phyloP scores from a whole-genome alignment of 2,113 vertebrate genomes.

The Poecilia latipinna region DNA sequence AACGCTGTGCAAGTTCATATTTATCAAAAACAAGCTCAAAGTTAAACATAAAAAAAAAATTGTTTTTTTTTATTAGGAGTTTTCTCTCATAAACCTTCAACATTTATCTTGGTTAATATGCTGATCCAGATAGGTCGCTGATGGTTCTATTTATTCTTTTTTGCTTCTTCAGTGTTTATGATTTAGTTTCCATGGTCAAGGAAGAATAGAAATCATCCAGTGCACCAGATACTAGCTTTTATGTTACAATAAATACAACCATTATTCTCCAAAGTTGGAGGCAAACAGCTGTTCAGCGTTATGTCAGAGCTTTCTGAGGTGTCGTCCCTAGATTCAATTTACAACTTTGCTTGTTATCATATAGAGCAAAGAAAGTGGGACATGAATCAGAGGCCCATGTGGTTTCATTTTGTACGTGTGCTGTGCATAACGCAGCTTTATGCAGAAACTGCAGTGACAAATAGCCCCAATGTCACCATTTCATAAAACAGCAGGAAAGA shows the following conservation, averaged over 20 bases:
- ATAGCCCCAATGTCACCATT: too few species aligned
- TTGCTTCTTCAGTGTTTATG: not conserved
- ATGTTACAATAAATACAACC: not conserved
- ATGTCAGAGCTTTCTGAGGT: not conserved
- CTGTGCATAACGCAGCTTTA: too few species aligned
- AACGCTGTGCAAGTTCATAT: not conserved
- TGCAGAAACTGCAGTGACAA: too few species aligned
- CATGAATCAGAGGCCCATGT: too few species aligned
- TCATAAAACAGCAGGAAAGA: too few species aligned
- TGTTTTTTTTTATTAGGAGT: not conserved
- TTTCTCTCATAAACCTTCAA: too few species aligned
- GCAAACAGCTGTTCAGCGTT: not conserved
- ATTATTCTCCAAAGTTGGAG: not conserved
- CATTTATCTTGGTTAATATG: not conserved
- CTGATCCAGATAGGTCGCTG: constrained; percentile 45
- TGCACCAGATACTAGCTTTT: not conserved
- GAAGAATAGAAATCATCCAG: not conserved
- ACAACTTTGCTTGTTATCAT: not conserved
- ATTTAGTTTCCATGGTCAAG: not conserved
- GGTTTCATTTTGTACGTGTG: too few species aligned
- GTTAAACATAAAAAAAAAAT: too few species aligned
- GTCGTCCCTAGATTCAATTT: too few species aligned
- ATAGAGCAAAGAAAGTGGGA: not conserved
- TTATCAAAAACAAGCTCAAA: not conserved
- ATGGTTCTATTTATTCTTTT: constrained; percentile 22